Conservation (phyloP, 1,140 invertebrate genomes). For the Diploscapter pachys region DNA sequence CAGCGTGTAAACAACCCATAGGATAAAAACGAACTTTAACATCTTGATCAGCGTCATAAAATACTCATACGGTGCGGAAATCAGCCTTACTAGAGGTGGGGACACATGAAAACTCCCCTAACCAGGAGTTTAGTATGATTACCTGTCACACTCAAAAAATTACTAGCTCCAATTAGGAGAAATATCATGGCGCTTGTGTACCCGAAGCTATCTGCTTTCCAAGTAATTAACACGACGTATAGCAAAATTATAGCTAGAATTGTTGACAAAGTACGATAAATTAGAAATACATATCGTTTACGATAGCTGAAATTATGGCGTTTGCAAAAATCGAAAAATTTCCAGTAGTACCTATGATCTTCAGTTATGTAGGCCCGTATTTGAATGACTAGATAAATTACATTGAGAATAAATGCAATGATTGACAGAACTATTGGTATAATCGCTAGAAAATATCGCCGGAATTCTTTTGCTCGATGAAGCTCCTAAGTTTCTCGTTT, state of each 20-base stretch:
- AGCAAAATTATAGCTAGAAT: conserved; percentile 41
- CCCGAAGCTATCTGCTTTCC: conserved; percentile 40
- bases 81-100: no score
- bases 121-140: no score
- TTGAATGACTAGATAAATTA: conserved; percentile 23
- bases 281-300: conserved; percentile 45
- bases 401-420: conserved; percentile 37
- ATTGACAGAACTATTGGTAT: conserved; percentile 41
- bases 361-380: conserved; percentile 7
- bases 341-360: background rate
- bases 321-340: background rate
- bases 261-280: conserved; percentile 37
- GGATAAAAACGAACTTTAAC: no score
- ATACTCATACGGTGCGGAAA: no score
- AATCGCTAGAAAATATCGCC: conserved; percentile 37
- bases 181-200: conserved; percentile 45
- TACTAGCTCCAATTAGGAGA: conserved; percentile 30
- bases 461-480: conserved; percentile 46
- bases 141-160: conserved; percentile 18
- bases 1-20: no score
- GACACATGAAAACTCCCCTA: no score
- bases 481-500: conserved; percentile 30
- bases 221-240: conserved; percentile 45
- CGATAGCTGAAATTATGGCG: conserved; percentile 38
- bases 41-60: no score